A percentile compares a stretch with the other conserved stretches of the same genome.
phyloP scores from a whole-genome alignment of 2,797 vertebrate genomes.

The Spea hammondii region DNA sequence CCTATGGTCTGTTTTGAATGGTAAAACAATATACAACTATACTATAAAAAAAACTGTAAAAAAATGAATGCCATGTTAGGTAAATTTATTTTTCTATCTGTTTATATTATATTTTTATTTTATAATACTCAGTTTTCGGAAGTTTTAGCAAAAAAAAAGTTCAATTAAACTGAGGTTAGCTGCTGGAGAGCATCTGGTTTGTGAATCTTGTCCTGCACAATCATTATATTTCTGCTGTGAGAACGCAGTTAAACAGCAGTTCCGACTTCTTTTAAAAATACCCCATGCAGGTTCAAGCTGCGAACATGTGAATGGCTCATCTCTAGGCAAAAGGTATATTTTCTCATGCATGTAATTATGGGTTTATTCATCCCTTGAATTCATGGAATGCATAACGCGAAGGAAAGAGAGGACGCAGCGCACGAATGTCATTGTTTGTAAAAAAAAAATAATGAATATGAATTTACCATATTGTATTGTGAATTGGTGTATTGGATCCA shows the following conservation, averaged over 20 bases:
- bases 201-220: constrained; percentile 26
- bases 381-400: constrained; percentile 13
- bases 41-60: too few species aligned
- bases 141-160: constrained; percentile 13
- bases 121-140: neutral
- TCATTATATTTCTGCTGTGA: constrained; percentile 9
- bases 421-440: neutral
- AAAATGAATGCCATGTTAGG: too few species aligned
- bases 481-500: too few species aligned
- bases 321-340: constrained; percentile 28
- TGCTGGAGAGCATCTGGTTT: constrained; percentile 23
- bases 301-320: constrained; percentile 37
- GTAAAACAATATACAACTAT: too few species aligned
- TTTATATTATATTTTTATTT: too few species aligned
- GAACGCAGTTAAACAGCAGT: constrained; percentile 34
- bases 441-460: too few species aligned
- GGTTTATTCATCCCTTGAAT: constrained; percentile 18
- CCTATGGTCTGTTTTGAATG: too few species aligned
- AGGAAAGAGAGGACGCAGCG: constrained; percentile 4
- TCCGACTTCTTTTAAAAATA: constrained; percentile 34
- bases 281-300: neutral
- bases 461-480: too few species aligned
- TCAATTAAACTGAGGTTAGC: constrained; percentile 8
- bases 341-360: constrained; percentile 19
- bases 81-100: too few species aligned